Base-by-base conservation (phyloP, 37 sponge, comb jelly and placozoan species). In the Cliona cf. orientalis region DNA sequence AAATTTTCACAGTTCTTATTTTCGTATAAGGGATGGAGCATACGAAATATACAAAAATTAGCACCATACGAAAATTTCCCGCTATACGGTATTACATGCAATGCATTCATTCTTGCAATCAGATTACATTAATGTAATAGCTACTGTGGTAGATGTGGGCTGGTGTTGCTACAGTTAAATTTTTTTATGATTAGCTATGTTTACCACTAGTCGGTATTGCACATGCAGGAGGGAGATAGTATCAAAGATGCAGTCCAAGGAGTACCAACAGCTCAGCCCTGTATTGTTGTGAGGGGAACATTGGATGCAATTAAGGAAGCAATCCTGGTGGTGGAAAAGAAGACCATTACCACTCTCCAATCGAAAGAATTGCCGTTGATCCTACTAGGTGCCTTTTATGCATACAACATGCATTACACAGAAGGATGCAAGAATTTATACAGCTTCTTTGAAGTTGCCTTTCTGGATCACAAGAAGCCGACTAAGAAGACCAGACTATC, bases 171-270 rank as follows among this genome's bases (percentile, higher is more conserved):
- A n/a, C n/a, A n/a, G n/a, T n/a, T n/a, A n/a, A n/a, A n/a, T n/a
- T n/a, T n/a, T n/a, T n/a, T n/a, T n/a, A n/a, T n/a, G n/a, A n/a
- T n/a, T n/a, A n/a, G n/a, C n/a, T n/a, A n/a, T n/a, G n/a, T n/a
- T n/a, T n/a, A n/a, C n/a, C n/a, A n/a, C n/a, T n/a, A n/a, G n/a
- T n/a, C n/a, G n/a, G n/a, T n/a, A n/a, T n/a, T n/a, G n/a, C n/a
- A n/a, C 55, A 49, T 49, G 55, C 55, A 49, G 55, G 55, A 49
- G 55, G 55, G 55, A 17, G 55, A 49, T 11, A 49, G 55, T 49
- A 17, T 49, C 55, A 17, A 49, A 49, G 55, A 49, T 11, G 55
- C 55, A 49, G 17, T 49, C 55, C 17, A 19, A 17, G 55, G 14
- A 49, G 55, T 49, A 49, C 55, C 55, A 19, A 49, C 55, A 19